Evolutionary conservation across 2,888 invertebrate species (phyloP), one percentile per base, ranked within the genome.

Genomic region (Drosophila emarginata): DNA sequence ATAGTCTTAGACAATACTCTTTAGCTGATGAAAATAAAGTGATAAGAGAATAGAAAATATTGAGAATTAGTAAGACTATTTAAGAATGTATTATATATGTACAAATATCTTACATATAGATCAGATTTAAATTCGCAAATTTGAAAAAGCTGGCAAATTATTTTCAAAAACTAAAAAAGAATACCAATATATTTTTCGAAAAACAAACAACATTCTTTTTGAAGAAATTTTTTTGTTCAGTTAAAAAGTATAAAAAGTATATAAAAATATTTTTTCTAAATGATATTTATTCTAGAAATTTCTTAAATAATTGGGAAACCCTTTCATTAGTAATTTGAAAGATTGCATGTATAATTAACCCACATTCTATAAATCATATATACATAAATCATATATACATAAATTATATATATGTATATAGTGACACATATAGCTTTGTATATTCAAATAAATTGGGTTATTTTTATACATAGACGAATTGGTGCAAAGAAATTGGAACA

Each of bases 391-490:
- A 45, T 32, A 11, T 32, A 32, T 32, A 32, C 11, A 32, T 32
- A 4, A 45, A 37, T n/a, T 36, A 12, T 45, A 18, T 40, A 7
- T 15, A 40, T 18, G n/a, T n/a, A 45, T 45, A 45, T 18, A 11
- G 28, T 4, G 4, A 45, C 2, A 45, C 2, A 45, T 45, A 45
- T 45, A 45, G 11, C 4, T 18, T 18, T 18, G 9, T 18, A 12
- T 21, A 45, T 45, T 62, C 53, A 57, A 21, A 58, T 61, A 77
- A 76, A 74, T 78, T 67, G 36, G 77, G 67, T 77, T 70, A 65
- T 53, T 40, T 39, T n/a, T 61, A 23, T 21, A 63, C 23, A 53
- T 12, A 50, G 37, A 37, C 21, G 62, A 62, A 69, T 69, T 70
- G 18, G 52, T 37, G 39, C 7, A 18, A 39, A 60, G 37, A 36